Evolutionary conservation across 2,888 invertebrate genomes (phyloP).

Genomic region (Melolontha melolontha): DNA sequence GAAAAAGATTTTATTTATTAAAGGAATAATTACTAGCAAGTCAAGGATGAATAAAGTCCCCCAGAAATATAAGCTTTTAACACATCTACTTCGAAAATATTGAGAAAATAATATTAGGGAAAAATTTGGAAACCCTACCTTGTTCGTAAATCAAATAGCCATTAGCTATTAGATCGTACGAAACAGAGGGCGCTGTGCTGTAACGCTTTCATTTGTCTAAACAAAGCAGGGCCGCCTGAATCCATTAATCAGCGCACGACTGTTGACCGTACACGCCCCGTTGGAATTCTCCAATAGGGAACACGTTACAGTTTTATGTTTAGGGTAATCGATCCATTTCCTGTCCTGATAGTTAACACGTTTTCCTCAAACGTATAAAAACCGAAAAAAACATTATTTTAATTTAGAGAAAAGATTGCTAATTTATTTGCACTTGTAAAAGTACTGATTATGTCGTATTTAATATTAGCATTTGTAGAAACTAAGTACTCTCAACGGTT

Average conservation of each 20-base stretch:
- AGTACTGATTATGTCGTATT: no score
- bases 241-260: conserved; percentile 55
- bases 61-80: no score
- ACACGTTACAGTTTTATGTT: conserved; percentile 47
- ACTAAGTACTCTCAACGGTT: neutral
- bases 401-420: neutral
- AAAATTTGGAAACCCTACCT: conserved; percentile 25
- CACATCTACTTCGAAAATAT: no score
- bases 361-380: conserved; percentile 1
- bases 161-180: conserved; percentile 47
- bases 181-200: conserved; percentile 46
- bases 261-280: conserved; percentile 50
- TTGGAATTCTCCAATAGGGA: conserved; percentile 49
- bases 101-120: neutral
- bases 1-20: no score
- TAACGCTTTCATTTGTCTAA: conserved; percentile 54
- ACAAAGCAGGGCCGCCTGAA: conserved; percentile 52
- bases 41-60: no score
- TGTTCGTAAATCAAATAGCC: conserved; percentile 51
- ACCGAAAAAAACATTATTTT: neutral
- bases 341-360: conserved; percentile 24
- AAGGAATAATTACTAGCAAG: no score
- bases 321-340: conserved; percentile 48
- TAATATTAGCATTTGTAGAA: no score
- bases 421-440: neutral